These are phyloP conservation scores for Orthosia gracilis DNA, from an alignment of 2,888 invertebrate genomes.

Conservation along the genomic window DNA sequence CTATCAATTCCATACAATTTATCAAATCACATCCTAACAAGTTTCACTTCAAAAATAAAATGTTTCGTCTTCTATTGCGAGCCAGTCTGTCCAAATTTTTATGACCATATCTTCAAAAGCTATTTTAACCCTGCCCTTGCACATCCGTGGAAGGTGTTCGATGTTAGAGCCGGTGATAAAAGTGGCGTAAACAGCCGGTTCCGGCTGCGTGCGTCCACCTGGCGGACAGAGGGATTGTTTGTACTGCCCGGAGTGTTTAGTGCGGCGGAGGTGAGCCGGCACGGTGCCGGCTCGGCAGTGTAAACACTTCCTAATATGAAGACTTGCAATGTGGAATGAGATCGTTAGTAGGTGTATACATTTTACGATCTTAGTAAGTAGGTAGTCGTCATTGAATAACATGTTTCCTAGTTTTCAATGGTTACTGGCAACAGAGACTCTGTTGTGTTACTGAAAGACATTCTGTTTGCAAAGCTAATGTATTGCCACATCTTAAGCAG, in stretches of 20 bases:
- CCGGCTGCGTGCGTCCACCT: conserved; percentile 86
- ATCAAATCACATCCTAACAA: too few relatives aligned
- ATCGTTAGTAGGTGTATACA: conserved; percentile 8
- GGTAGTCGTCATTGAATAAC: not conserved
- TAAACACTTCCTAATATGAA: conserved; percentile 55
- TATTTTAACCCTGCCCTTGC: conserved; percentile 67
- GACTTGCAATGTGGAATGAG: conserved; percentile 33
- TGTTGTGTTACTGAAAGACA: not conserved
- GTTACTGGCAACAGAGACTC: not conserved
- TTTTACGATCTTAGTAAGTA: conserved; percentile 6
- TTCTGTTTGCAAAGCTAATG: not conserved
- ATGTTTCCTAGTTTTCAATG: conserved; percentile 18
- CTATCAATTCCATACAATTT: too few relatives aligned
- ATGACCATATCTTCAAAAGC: conserved; percentile 45
- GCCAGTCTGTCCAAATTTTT: conserved; percentile 25
- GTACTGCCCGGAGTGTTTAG: conserved; percentile 41
- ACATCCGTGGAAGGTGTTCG: conserved; percentile 68
- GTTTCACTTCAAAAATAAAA: too few relatives aligned
- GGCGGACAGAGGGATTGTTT: conserved; percentile 70
- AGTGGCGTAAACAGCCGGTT: conserved; percentile 84
- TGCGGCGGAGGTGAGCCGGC: conserved; percentile 59
- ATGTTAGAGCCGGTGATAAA: conserved; percentile 77
- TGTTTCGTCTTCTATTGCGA: not conserved
- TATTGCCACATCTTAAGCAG: not conserved
- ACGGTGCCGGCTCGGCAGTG: conserved; percentile 9